Base-by-base conservation (phyloP, 2,888 invertebrate genomes). In the Aphelenchoides bicaudatus region DNA sequence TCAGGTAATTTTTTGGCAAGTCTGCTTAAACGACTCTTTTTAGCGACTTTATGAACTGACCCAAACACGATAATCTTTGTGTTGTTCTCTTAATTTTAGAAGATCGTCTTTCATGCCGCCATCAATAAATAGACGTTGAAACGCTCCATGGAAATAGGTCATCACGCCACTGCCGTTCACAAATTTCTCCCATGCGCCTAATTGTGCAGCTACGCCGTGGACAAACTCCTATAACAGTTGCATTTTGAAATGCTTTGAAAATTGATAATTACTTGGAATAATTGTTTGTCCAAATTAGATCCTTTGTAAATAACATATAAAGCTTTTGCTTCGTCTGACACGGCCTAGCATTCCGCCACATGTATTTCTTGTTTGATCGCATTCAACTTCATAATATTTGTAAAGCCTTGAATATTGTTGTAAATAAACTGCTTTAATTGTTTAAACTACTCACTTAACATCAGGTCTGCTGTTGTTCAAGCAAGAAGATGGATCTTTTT, bases 181-280 rank as follows among this genome's bases (percentile, higher is more conserved):
- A 43, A 77, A 76, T 53, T 77, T 77, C 59, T 77, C 77, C 77
- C 77, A 77, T 6, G 77, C 77, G 8, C 77, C 77, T 21, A 77
- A 55, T 54, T 77, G 77, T 10, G 77, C 76, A 3, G 71, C 77
- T 21, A 77, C 56, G 13, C 73, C 73, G 30, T 75, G 74, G 3
- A 75, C 57, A 60, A 77, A 68, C 57, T 75, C 75, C 39, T 73
- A 63, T 54, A 75, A 64, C n/a, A 68, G 50, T 60, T 66, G 21
- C 23, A 58, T 39, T 19, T n/a, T 1, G 25, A 16, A 34, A 34
- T 13, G 10, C 34, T 34, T 34, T 34, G 16, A 34, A 34, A 34
- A 58, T 58, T 43, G 2, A 47, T 23, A 6, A 23, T n/a, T 10
- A 63, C 53, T 27, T 29, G 63, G 52, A 63, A 63, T n/a, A 75